Base-by-base conservation (phyloP, 2,888 invertebrate genomes). In the Meandrusa payeni region DNA sequence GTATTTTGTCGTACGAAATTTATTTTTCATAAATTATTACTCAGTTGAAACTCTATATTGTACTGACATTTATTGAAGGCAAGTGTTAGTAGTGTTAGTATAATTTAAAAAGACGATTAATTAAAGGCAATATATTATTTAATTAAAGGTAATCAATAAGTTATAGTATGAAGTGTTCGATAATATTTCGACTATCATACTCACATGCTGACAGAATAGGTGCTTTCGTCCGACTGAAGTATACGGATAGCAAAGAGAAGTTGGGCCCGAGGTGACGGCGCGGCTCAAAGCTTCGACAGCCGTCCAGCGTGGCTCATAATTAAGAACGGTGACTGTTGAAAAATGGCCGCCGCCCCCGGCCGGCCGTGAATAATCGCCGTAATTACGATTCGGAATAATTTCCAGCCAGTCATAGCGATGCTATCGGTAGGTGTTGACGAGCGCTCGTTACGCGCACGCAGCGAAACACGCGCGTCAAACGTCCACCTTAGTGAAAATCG, bases 321-420 rank as follows among this genome's bases (percentile, higher is more conserved):
- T 87, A 87, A 87, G 87, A 87, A 87, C 82, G 83, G 87, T 87
- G 87, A 87, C 87, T 87, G 85, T 86, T 86, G 86, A 86, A 87
- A 87, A 87, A 87, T 86, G 83, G 83, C 83, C 64, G 85, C 85
- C 85, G 86, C 85, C 86, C 86, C 86, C 83, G 85, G 86, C 85
- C 83, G 80, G 81, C 87, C 87, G 86, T 87, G 86, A 87, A 87
- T 86, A 87, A 87, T 87, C 86, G 87, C 71, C 82, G 86, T 87
- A 87, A 87, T 86, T 87, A 87, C 86, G 80, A 86, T 78, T 86
- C 81, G 78, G 86, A 86, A 87, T 86, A 87, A 86, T 87, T 87
- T 87, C 86, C 81, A 78, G 83, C 86, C 83, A 87, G 87, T 87
- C 87, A 87, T 87, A 87, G 86, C 83, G 87, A 87, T 87, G 77